phyloP scores from a whole-genome alignment of 2,888 invertebrate genomes.

The Cantharis rufa region DNA sequence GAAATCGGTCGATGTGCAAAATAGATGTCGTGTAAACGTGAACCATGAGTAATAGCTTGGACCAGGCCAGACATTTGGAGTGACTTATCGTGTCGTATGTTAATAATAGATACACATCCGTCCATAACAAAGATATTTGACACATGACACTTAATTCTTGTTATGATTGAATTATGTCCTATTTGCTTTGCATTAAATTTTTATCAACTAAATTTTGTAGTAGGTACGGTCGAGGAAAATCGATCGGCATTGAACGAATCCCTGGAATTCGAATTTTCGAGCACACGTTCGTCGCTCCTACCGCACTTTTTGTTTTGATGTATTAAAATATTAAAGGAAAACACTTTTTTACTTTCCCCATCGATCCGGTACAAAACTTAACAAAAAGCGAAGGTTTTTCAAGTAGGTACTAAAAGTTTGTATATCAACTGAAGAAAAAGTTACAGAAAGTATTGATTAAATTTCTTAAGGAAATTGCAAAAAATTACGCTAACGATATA shows the following conservation, averaged over 20 bases:
- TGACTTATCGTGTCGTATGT: constrained; percentile 34
- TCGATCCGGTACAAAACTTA: not conserved
- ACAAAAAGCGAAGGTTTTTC: not conserved
- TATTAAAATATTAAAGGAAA: not conserved
- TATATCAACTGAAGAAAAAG: not conserved
- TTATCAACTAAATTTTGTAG: not conserved
- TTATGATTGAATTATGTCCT: constrained; percentile 29
- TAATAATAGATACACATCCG: constrained; percentile 30
- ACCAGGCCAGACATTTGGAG: constrained; percentile 3
- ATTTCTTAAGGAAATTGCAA: constrained; percentile 13
- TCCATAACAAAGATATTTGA: constrained; percentile 31
- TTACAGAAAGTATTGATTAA: not conserved
- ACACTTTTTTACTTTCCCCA: not conserved
- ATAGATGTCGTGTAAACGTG: not conserved
- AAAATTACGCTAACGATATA: constrained; percentile 19
- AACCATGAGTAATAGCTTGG: not conserved
- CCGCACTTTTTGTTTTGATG: not conserved
- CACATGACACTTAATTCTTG: constrained; percentile 30
- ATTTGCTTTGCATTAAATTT: not conserved
- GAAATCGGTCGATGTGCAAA: not conserved
- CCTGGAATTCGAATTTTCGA: not conserved
- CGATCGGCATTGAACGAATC: not conserved
- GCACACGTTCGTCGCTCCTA: not conserved
- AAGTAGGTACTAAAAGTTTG: not conserved
- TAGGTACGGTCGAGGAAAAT: not conserved